These are phyloP conservation scores for Dysmachus trigonus DNA, from an alignment of 2,888 invertebrate genomes.

Conservation along the genomic window DNA sequence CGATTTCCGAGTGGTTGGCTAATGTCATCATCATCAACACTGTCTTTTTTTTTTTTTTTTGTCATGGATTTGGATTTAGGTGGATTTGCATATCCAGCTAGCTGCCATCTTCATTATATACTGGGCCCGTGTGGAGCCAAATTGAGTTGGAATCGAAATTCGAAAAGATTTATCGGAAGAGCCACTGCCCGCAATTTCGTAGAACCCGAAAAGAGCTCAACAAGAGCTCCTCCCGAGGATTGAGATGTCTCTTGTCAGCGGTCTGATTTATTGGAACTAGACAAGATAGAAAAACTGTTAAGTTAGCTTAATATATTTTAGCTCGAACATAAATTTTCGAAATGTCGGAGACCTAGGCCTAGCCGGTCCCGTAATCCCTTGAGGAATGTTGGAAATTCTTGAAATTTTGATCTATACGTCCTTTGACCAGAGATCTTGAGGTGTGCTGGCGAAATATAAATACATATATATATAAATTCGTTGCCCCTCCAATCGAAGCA, in stretches of 20 bases:
- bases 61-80: neutral
- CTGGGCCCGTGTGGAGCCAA: neutral
- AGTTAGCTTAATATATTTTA: neutral
- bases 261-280: constrained; percentile 22
- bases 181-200: neutral
- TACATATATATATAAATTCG: neutral
- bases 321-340: constrained; percentile 3
- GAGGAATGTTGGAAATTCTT: constrained; percentile 34
- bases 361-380: constrained; percentile 2
- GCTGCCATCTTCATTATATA: constrained; percentile 5
- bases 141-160: neutral
- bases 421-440: neutral
- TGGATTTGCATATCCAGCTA: constrained; percentile 26
- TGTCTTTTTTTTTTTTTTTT: neutral
- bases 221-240: neutral
- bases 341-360: neutral
- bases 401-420: neutral
- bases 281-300: neutral
- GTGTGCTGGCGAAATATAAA: constrained; percentile 18
- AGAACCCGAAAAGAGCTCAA: neutral
- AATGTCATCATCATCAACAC: constrained; percentile 19
- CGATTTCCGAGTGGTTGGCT: neutral
- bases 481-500: neutral
- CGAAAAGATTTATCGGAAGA: constrained; percentile 19
- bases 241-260: constrained; percentile 32